phyloP scores from a whole-genome alignment of 30 jellyfish, hydroid and myxozoan genomes.

The Aurelia sp. region DNA sequence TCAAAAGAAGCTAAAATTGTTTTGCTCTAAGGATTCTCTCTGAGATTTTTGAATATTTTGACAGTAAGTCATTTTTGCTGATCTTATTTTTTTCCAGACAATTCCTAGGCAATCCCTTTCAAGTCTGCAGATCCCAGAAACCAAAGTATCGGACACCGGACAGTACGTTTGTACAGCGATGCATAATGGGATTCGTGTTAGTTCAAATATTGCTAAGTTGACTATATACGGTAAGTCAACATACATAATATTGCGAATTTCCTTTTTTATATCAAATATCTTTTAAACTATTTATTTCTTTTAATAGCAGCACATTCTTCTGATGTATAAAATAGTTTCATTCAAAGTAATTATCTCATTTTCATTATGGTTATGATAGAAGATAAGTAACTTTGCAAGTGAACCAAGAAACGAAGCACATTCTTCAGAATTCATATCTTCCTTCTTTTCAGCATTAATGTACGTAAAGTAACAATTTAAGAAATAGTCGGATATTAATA shows the following conservation, averaged over 20 bases:
- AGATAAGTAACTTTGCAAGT: too few relatives aligned
- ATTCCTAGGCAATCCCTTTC: slow-evolving; percentile 66
- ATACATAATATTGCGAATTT: neutral
- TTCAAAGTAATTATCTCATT: neutral
- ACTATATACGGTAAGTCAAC: slow-evolving; percentile 79
- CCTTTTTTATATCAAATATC: neutral
- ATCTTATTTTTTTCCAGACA: slow-evolving; percentile 34
- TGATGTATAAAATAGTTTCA: neutral
- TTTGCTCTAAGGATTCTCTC: too few relatives aligned
- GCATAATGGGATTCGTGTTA: slow-evolving; percentile 51
- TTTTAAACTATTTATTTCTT: neutral
- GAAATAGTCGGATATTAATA: too few relatives aligned
- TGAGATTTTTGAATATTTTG: too few relatives aligned
- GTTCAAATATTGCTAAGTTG: slow-evolving; percentile 74
- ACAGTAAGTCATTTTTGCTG: neutral
- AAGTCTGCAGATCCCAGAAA: slow-evolving; percentile 30
- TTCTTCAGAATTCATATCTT: too few relatives aligned
- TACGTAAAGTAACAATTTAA: too few relatives aligned
- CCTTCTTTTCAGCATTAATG: too few relatives aligned
- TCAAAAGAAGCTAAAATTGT: too few relatives aligned
- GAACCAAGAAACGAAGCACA: too few relatives aligned
- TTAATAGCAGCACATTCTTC: too few relatives aligned
- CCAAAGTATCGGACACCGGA: slow-evolving; percentile 79
- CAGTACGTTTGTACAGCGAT: slow-evolving; percentile 82
- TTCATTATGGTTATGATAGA: too few relatives aligned